Base-by-base conservation (phyloP, 2,888 invertebrate genomes). In the Cataglyphis rosenhaueri region DNA sequence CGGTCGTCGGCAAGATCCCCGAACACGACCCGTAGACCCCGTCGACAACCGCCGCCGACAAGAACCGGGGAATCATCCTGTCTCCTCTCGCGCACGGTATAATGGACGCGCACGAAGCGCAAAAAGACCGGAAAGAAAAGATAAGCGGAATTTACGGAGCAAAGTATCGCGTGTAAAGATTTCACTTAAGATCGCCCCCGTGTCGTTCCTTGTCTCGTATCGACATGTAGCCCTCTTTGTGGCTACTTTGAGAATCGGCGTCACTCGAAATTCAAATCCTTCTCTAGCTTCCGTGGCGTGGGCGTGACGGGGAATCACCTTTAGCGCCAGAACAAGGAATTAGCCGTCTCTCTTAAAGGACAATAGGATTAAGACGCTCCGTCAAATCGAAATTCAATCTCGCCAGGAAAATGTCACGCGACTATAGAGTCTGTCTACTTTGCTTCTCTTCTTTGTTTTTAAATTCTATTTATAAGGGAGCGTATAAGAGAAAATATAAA, bases 1-100 rank as follows among this genome's bases (percentile, higher is more conserved):
- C 88, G 89, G 91, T 91, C 91, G 91, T 90, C 92, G 90, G 88
- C 89, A 88, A 86, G 89, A 91, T 91, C 88, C 89, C 89, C 91
- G 90, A 52, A 87, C 89, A 21, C 74, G 74, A 74, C 44, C 89
- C 84, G 85, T 71, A 74, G 85, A 89, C 83, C 71, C 71, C 88
- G 90, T 88, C 90, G 88, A 89, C 78, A 70, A 70, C 44, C 76
- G n/a, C n/a, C 76, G 55, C 66, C 76, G 66, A 76, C 88, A 88
- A 85, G 85, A 85, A 75, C 52, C 85, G 78, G 48, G 48, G 70
- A 83, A 82, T 85, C 86, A 18, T 83, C 78, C 21, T 18, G 32
- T 44, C 65, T 68, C 38, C 73, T 66, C 70, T 57, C 71, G 41
- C 84, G 81, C 83, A 87, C 88, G 87, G 87, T 83, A 86, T 89